These are phyloP conservation scores for Sinocyclocheilus anophthalmus DNA, from an alignment of 2,113 vertebrate genomes.

Conservation along the genomic window DNA sequence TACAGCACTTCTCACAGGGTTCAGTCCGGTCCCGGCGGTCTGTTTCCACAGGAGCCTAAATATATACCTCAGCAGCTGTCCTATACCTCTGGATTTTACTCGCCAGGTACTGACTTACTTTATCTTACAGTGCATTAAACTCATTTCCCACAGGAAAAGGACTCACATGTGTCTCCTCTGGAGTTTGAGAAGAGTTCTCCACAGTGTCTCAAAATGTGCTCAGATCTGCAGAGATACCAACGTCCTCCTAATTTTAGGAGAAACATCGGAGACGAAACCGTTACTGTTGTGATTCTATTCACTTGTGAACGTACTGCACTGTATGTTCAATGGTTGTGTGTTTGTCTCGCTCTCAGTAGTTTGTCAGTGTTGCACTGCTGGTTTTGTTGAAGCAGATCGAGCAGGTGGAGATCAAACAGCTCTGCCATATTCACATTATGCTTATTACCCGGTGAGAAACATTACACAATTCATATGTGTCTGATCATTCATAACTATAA, in stretches of 20 bases:
- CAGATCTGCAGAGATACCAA: neutral
- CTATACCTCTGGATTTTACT: conserved; percentile 69
- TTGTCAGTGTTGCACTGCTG: conserved; percentile 61
- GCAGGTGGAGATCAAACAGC: conserved; percentile 62
- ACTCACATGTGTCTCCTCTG: neutral
- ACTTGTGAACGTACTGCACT: neutral
- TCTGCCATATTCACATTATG: conserved; percentile 63
- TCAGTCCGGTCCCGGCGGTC: conserved; percentile 61
- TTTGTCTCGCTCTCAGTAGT: conserved; percentile 59
- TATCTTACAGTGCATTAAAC: neutral
- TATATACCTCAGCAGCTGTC: conserved; percentile 63
- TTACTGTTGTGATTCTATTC: neutral
- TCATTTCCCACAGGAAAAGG: neutral
- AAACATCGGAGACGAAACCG: neutral
- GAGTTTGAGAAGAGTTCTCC: neutral
- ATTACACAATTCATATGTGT: conserved; percentile 26
- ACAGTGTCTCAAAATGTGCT: neutral
- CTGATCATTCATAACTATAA: too few species aligned
- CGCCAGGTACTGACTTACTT: conserved; percentile 67
- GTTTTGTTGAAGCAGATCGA: conserved; percentile 61
- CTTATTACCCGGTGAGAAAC: conserved; percentile 73
- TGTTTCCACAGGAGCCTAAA: conserved; percentile 68
- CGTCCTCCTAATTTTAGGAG: neutral
- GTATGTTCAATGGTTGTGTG: neutral
- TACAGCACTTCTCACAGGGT: conserved; percentile 66